Conservation (phyloP, 2,797 vertebrate genomes). For the Sebastes itinus region DNA sequence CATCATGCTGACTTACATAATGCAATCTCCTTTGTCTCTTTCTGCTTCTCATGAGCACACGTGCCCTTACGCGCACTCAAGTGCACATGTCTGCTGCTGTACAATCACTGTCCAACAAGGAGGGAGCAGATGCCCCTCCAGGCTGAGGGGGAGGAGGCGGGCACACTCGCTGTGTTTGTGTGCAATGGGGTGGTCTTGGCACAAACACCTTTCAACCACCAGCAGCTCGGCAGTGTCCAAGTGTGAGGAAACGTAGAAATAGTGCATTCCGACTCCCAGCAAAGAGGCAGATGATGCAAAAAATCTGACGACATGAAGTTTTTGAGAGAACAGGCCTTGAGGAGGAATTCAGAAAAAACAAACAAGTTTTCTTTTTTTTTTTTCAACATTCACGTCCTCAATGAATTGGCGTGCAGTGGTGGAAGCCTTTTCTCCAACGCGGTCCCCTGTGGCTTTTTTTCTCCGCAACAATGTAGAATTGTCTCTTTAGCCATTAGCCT, state of each 20-base stretch:
- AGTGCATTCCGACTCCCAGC: slow-evolving; percentile 29
- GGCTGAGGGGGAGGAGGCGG: slow-evolving; percentile 33
- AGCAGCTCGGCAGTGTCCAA: slow-evolving; percentile 35
- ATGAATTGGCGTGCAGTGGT: slow-evolving; percentile 18
- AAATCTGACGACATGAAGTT: slow-evolving; percentile 35
- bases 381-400: slow-evolving; percentile 42
- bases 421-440: slow-evolving; percentile 30
- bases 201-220: slow-evolving; percentile 38
- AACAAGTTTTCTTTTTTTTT: background rate
- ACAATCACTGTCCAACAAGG: slow-evolving; percentile 41
- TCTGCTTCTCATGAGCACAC: slow-evolving; percentile 13
- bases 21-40: slow-evolving; percentile 40
- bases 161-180: slow-evolving; percentile 45
- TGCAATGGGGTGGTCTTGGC: slow-evolving; percentile 48
- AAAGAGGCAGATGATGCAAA: slow-evolving; percentile 33
- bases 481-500: slow-evolving; percentile 68
- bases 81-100: slow-evolving; percentile 18
- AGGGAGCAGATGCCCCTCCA: slow-evolving; percentile 53
- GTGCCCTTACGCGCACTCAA: background rate
- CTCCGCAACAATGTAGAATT: slow-evolving; percentile 50
- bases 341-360: slow-evolving; percentile 38
- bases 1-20: slow-evolving; percentile 49
- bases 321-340: slow-evolving; percentile 60
- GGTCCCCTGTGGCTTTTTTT: slow-evolving; percentile 53
- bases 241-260: slow-evolving; percentile 32